Conservation (phyloP, 1,140 invertebrate species). For the Mizuhopecten yessoensis region DNA sequence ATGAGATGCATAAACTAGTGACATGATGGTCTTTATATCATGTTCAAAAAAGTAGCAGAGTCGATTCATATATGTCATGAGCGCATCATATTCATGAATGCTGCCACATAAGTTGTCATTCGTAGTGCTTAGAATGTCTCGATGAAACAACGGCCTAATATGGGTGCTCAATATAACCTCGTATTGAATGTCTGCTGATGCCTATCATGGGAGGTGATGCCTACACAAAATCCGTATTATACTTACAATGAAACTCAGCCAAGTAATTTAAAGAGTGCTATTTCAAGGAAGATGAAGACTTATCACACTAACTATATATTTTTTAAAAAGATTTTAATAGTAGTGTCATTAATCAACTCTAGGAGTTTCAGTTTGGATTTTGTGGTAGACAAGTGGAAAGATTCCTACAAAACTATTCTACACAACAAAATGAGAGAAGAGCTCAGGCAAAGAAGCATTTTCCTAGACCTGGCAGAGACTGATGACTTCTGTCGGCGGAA, state of each 20-base stretch:
- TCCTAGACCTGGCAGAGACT: conserved; percentile 9
- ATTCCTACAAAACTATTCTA: not conserved
- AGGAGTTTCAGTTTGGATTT: not conserved
- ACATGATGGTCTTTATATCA: not conserved
- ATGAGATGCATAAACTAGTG: not conserved
- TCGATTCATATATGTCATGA: not conserved
- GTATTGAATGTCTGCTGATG: conserved; percentile 18
- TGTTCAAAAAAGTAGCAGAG: not conserved
- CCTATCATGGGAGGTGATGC: not conserved
- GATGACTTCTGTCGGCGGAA: not conserved
- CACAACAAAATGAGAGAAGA: not conserved
- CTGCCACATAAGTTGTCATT: not conserved
- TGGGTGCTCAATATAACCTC: not conserved
- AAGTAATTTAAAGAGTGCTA: not conserved
- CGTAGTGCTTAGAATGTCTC: not conserved
- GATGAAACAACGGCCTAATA: not conserved
- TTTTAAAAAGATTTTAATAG: not conserved
- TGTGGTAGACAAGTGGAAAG: not conserved
- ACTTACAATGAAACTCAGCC: not conserved
- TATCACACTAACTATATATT: not conserved
- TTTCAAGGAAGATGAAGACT: not conserved
- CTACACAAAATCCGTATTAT: conserved; percentile 16
- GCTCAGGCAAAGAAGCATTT: not conserved
- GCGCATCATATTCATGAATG: not conserved
- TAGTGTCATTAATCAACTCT: not conserved